Evolutionary conservation across 37 sponge, comb jelly and placozoan genomes (phyloP).

Genomic region (Agelas oroides): DNA sequence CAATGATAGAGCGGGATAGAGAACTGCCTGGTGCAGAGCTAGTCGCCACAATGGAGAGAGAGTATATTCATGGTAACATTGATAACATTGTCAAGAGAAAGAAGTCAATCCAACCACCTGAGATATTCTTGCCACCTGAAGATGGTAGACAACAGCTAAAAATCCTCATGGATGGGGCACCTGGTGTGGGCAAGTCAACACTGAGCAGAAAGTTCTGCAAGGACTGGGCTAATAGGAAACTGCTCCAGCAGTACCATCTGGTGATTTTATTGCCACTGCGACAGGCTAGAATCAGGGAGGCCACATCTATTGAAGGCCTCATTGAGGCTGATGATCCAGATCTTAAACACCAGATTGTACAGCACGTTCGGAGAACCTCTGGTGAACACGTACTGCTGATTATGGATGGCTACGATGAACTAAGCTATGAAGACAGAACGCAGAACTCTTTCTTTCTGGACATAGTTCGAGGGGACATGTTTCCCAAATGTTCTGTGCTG

Average conservation of each 20-base stretch:
- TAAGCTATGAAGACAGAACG: background rate
- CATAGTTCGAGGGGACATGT: background rate
- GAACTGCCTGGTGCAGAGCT: background rate
- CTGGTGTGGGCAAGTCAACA: conserved; percentile 37
- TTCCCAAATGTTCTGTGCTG: conserved; percentile 13
- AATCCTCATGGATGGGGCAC: conserved; percentile 26
- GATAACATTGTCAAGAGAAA: conserved; percentile 2
- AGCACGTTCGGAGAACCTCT: background rate
- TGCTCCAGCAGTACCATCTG: conserved; percentile 7
- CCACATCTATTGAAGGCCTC: background rate
- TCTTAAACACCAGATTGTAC: background rate
- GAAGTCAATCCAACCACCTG: background rate
- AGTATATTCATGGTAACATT: background rate
- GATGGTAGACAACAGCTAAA: background rate
- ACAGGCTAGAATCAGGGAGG: background rate
- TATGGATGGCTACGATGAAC: conserved; percentile 40
- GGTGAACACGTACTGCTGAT: conserved; percentile 15
- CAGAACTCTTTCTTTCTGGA: background rate
- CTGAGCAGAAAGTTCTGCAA: background rate
- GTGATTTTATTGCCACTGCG: conserved; percentile 7
- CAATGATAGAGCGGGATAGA: background rate
- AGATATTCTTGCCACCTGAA: background rate
- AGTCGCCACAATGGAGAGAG: background rate
- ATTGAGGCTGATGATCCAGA: background rate
- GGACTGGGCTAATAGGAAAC: conserved; percentile 10